Evolutionary conservation across 2,797 vertebrate genomes (phyloP).

Genomic region (Argyrosomus regius): DNA sequence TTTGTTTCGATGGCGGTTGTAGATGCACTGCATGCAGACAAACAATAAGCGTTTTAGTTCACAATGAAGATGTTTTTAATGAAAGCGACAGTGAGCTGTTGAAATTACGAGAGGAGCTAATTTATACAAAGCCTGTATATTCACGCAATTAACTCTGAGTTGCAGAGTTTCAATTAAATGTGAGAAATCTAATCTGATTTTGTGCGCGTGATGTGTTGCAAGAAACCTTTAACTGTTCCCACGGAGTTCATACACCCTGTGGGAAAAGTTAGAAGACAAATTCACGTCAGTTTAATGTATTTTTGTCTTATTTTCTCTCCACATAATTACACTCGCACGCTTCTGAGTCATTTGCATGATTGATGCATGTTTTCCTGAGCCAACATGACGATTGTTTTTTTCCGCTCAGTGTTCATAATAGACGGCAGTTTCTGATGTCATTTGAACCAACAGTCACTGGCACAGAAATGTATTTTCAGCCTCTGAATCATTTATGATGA

Average conservation of each 20-base stretch:
- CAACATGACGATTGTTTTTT: neutral
- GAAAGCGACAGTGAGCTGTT: neutral
- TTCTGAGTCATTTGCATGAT: constrained; percentile 24
- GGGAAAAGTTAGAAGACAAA: neutral
- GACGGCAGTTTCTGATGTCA: neutral
- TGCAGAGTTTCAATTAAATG: neutral
- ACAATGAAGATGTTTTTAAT: neutral
- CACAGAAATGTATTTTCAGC: neutral
- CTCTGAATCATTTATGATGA: neutral
- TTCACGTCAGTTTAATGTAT: neutral
- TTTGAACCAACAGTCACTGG: neutral
- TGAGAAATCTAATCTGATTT: neutral
- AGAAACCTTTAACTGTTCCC: neutral
- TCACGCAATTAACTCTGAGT: neutral
- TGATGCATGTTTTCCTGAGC: constrained; percentile 4
- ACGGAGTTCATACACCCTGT: no score
- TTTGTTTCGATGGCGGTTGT: neutral
- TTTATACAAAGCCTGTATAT: neutral
- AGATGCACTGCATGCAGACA: neutral
- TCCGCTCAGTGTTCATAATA: neutral
- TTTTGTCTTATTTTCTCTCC: neutral
- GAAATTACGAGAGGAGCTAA: neutral
- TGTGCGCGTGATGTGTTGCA: neutral
- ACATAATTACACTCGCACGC: neutral
- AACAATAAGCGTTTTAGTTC: neutral